Evolutionary conservation across 1,140 invertebrate genomes (phyloP), one percentile per base, ranked within the genome.

Genomic region (Capitella teleta): DNA sequence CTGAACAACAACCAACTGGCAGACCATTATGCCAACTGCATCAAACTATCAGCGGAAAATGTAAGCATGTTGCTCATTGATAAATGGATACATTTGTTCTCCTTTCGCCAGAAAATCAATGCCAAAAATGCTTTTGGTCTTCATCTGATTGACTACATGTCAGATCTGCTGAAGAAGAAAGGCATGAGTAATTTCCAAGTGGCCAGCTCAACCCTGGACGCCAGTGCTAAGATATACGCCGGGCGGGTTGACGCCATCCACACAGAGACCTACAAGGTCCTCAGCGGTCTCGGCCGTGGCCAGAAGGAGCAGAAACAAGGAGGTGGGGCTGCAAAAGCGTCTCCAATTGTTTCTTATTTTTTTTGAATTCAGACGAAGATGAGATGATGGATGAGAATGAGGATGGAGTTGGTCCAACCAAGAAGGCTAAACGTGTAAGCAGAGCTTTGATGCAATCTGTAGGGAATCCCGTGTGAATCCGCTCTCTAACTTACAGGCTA

Each of bases 41-140:
- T 83, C 28, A 80, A 82, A 59, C 68, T 83, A 12, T 81, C 77
- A 60, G 73, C 79, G 46, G 79, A 82, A 73, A 82, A 82, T 76
- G 78, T 79, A 67, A 72, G 72, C 10, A 42, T 16, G 14, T 42
- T 34, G 16, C 32, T 12, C 16, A 12, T 34, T 12, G 16, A 10
- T 10, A 34, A 34, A 34, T 1, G 40, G 10, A 14, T 42, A 42
- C 12, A 19, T n/a, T 23, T 18, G 23, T 26, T 45, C 28, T 45
- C 8, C 8, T 45, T 12, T 28, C 5, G 18, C 30, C 58, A 70
- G 68, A 72, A 87, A 82, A 87, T 89, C 53, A 88, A 79, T 60
- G 74, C 78, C 18, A 86, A 86, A 64, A 89, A 88, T 79, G 86
- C 84, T 1, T 90, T 87, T 75, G 81, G 79, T 55, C 70, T 89